Conservation (phyloP, 2,888 invertebrate genomes). For the Poecilus cupreus region DNA sequence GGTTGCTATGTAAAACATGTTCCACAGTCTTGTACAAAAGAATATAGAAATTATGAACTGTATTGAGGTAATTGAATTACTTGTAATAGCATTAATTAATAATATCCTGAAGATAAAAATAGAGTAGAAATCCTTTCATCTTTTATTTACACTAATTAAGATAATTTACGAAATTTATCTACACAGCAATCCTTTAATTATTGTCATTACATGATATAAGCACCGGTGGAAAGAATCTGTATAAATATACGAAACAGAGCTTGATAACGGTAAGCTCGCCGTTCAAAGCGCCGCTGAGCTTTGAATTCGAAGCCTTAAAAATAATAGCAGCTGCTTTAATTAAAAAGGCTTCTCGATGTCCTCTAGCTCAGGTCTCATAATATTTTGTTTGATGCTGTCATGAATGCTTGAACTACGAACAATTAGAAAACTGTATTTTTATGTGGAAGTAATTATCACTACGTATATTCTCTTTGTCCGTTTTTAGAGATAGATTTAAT, state of each 20-base stretch:
- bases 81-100: too few species aligned
- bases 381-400: neutral
- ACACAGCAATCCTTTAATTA: neutral
- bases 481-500: too few species aligned
- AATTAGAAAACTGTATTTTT: neutral
- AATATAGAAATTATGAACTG: too few species aligned
- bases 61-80: too few species aligned
- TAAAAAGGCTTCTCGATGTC: conserved; percentile 5
- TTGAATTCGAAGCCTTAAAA: conserved; percentile 21
- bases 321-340: conserved; percentile 23
- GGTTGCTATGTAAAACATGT: too few species aligned
- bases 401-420: neutral
- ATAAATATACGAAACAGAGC: conserved; percentile 9
- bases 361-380: neutral
- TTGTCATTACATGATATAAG: neutral
- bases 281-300: neutral
- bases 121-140: neutral
- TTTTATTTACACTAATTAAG: neutral
- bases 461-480: neutral
- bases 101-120: too few species aligned
- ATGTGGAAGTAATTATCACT: neutral
- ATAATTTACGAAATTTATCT: neutral
- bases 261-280: neutral
- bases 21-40: too few species aligned
- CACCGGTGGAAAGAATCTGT: neutral